These are phyloP conservation scores for Tokudaia muenninki DNA, from an alignment of 2,797 vertebrate genomes.

Conservation along the genomic window DNA sequence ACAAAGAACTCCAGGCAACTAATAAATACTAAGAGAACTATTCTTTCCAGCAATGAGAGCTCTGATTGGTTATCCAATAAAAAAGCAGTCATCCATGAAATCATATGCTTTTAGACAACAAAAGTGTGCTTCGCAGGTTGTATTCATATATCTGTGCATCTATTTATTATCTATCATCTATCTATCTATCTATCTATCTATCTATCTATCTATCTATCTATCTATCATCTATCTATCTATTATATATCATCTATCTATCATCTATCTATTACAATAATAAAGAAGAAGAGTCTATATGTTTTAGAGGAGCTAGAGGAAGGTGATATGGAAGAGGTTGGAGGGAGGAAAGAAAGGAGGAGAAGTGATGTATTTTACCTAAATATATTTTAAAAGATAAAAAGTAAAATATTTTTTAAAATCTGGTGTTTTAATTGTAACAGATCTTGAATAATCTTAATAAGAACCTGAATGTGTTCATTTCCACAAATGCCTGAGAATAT, in stretches of 20 bases:
- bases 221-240: not conserved
- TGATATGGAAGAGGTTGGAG: not conserved
- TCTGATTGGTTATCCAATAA: not conserved
- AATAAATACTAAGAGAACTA: not conserved
- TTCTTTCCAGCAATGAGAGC: not conserved
- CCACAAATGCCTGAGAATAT: not conserved
- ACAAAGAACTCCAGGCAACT: not conserved
- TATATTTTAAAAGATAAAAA: constrained; percentile 28
- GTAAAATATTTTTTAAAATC: not conserved
- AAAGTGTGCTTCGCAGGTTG: not conserved
- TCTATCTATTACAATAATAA: not conserved
- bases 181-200: not conserved
- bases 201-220: not conserved
- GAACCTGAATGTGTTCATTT: not conserved
- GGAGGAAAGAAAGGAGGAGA: not conserved
- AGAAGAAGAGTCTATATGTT: not conserved
- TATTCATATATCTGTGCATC: not conserved
- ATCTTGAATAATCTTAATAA: constrained; percentile 41
- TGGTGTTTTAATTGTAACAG: constrained; percentile 20
- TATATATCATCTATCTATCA: not conserved
- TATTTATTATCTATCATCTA: not conserved
- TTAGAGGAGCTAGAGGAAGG: not conserved
- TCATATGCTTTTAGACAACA: not conserved
- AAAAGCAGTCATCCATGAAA: not conserved
- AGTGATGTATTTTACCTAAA: not conserved